phyloP scores from a whole-genome alignment of 2,113 vertebrate genomes.

The Rhipidura dahli region DNA sequence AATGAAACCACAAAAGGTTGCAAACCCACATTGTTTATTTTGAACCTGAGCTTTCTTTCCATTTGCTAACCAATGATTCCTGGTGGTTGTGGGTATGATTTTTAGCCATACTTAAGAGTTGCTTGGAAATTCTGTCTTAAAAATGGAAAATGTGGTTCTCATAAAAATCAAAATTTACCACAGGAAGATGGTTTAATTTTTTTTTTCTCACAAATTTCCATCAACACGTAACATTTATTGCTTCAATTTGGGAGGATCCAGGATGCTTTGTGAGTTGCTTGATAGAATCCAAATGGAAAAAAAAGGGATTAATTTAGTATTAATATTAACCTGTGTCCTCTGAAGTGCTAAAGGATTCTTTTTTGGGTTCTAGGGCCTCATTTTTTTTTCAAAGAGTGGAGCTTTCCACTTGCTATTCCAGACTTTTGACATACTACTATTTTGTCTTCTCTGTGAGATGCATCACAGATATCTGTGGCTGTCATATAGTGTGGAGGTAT shows the following conservation, averaged over 20 bases:
- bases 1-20: not conserved
- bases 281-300: not conserved
- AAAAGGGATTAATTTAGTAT: not conserved
- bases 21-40: conserved; percentile 30
- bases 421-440: not conserved
- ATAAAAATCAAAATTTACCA: conserved; percentile 50
- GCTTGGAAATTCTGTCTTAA: conserved; percentile 50
- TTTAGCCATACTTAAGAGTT: conserved; percentile 3
- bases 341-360: not conserved
- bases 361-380: not conserved
- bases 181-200: not conserved
- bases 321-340: not conserved
- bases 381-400: not conserved
- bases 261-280: not conserved
- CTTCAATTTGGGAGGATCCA: not conserved
- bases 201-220: conserved; percentile 4
- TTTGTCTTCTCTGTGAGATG: not conserved
- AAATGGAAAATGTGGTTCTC: conserved; percentile 52
- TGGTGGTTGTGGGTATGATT: not conserved
- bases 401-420: not conserved
- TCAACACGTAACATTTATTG: not conserved
- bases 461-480: not conserved
- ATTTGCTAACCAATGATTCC: not conserved
- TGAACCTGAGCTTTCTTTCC: conserved; percentile 51
- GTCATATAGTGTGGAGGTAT: not conserved